Evolutionary conservation across 2,888 invertebrate species (phyloP).

Genomic region (Tiphia femorata): DNA sequence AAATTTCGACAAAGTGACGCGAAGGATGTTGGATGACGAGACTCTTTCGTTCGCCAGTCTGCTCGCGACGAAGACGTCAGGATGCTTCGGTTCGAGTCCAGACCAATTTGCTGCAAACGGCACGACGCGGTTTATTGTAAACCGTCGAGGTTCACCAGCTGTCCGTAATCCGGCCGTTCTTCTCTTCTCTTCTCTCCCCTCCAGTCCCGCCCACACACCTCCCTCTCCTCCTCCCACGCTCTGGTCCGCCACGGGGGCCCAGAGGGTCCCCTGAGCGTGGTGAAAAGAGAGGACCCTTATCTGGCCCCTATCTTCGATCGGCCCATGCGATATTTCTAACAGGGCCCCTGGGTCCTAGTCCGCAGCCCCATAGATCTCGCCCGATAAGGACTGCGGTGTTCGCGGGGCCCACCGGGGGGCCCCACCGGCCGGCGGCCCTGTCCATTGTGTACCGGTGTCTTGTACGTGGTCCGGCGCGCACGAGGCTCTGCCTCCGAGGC

Average conservation of each 20-base stretch:
- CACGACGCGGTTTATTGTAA: slow-evolving; percentile 56
- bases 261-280: slow-evolving; percentile 32
- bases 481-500: not conserved
- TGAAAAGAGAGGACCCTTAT: slow-evolving; percentile 57
- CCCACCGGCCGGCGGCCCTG: slow-evolving; percentile 41
- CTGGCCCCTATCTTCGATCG: slow-evolving; percentile 64
- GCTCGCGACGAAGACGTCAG: slow-evolving; percentile 51
- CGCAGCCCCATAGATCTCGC: slow-evolving; percentile 55
- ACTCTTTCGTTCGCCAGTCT: too few relatives aligned
- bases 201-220: slow-evolving; percentile 16
- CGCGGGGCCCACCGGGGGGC: slow-evolving; percentile 65
- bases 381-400: slow-evolving; percentile 64
- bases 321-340: slow-evolving; percentile 64
- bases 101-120: slow-evolving; percentile 58
- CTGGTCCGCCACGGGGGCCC: slow-evolving; percentile 15
- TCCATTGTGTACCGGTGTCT: slow-evolving; percentile 45
- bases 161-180: slow-evolving; percentile 65
- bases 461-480: slow-evolving; percentile 23
- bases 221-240: not conserved
- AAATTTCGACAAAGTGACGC: too few relatives aligned
- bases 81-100: slow-evolving; percentile 34
- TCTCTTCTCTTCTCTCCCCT: too few relatives aligned
- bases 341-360: slow-evolving; percentile 60
- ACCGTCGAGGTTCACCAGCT: slow-evolving; percentile 57
- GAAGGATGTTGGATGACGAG: too few relatives aligned